A percentile compares a stretch with the other conserved stretches of the same genome.
phyloP scores from a whole-genome alignment of 1,140 invertebrate species.

The Pachyrhynchus sulphureomaculatus region DNA sequence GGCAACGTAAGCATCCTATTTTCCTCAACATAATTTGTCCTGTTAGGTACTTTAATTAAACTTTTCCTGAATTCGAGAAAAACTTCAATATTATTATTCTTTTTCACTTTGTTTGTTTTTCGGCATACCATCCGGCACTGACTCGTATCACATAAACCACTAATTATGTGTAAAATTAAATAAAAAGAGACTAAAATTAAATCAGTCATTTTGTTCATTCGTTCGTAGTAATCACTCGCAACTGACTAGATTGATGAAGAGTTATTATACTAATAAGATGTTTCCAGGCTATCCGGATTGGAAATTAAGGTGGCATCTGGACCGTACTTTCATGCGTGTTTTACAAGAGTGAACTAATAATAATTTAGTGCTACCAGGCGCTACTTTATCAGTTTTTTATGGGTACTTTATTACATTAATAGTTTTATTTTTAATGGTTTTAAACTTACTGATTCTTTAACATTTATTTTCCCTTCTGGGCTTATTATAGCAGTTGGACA shows the following conservation, averaged over 20 bases:
- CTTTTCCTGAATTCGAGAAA: conserved; percentile 12
- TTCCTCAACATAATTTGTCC: background rate
- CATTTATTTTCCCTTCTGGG: too few relatives aligned
- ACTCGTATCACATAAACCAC: background rate
- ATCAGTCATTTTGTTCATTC: conserved; percentile 1
- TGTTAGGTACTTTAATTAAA: background rate
- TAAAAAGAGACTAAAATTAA: background rate
- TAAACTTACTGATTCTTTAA: too few relatives aligned
- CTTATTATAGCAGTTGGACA: too few relatives aligned
- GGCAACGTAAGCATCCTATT: background rate
- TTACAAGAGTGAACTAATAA: too few relatives aligned
- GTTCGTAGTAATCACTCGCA: background rate
- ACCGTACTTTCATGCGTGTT: too few relatives aligned
- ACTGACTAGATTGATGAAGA: background rate
- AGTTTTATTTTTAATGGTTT: too few relatives aligned
- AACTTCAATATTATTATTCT: conserved; percentile 4
- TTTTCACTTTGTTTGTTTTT: background rate
- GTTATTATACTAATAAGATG: background rate
- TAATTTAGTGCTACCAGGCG: too few relatives aligned
- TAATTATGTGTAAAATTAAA: background rate
- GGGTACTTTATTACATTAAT: too few relatives aligned
- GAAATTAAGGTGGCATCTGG: background rate
- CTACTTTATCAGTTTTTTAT: too few relatives aligned
- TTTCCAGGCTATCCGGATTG: conserved; percentile 8
- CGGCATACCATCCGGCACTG: too few relatives aligned